A percentile compares a stretch with the other conserved stretches of the same genome.
These are phyloP conservation scores for Meriones psammophilus DNA, from an alignment of 2,797 vertebrate genomes.

Conservation along the genomic window DNA sequence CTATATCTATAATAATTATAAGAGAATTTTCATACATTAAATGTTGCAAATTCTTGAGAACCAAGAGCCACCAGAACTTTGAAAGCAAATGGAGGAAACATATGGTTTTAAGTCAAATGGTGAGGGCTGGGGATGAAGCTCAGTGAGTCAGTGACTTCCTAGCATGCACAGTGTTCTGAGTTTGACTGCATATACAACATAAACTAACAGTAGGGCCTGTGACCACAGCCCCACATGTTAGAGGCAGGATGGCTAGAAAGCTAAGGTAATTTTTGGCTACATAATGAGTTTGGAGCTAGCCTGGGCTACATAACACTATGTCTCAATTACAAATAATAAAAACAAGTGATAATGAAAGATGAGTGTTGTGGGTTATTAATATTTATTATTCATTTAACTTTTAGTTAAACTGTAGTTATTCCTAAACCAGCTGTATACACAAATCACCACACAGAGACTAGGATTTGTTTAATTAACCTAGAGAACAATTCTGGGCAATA, in stretches of 20 bases:
- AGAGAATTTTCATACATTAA: not conserved
- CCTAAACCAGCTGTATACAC: too few species aligned
- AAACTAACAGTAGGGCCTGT: not conserved
- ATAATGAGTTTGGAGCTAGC: not conserved
- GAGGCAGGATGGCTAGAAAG: not conserved
- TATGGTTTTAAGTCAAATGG: constrained; percentile 34
- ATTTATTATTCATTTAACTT: too few species aligned
- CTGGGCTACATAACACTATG: not conserved
- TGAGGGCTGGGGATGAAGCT: not conserved
- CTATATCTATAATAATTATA: constrained; percentile 49
- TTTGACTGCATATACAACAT: not conserved
- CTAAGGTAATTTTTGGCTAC: not conserved
- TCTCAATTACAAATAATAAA: not conserved
- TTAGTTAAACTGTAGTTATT: too few species aligned
- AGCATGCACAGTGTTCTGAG: not conserved
- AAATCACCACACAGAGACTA: too few species aligned
- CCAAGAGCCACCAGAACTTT: not conserved
- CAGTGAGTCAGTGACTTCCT: not conserved
- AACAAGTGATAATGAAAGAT: not conserved
- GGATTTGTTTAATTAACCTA: too few species aligned
- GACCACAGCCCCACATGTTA: not conserved
- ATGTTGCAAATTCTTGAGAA: constrained; percentile 29
- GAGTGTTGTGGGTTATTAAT: too few species aligned
- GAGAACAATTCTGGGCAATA: too few species aligned
- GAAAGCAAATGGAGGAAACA: not conserved